Evolutionary conservation across 2,797 vertebrate genomes (phyloP).

Genomic region (Caiman crocodilus): DNA sequence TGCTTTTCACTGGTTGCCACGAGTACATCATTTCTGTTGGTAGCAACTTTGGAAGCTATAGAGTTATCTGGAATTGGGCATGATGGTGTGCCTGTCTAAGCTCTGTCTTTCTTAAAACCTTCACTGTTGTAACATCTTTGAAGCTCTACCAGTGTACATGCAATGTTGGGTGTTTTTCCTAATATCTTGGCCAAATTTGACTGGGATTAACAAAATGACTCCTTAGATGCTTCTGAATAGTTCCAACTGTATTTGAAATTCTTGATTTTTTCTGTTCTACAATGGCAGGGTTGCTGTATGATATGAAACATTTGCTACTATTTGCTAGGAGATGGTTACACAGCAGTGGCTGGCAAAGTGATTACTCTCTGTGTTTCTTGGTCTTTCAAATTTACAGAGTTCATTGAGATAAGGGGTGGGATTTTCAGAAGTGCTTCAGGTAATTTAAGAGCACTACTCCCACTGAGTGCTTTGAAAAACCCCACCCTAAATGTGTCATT

Average conservation of each 20-base stretch:
- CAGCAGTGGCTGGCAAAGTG: neutral
- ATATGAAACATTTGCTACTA: slow-evolving; percentile 52
- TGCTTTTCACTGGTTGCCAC: neutral
- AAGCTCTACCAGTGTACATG: neutral
- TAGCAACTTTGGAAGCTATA: neutral
- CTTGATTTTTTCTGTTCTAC: slow-evolving; percentile 48
- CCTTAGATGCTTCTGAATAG: slow-evolving; percentile 7
- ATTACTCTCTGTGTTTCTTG: slow-evolving; percentile 44
- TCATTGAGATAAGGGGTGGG: slow-evolving; percentile 49
- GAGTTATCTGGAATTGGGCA: neutral
- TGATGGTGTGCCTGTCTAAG: neutral
- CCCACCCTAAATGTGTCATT: slow-evolving; percentile 51
- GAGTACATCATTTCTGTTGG: neutral
- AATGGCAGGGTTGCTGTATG: slow-evolving; percentile 38
- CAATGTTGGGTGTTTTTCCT: neutral
- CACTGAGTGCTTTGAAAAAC: slow-evolving; percentile 55
- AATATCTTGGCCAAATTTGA: neutral
- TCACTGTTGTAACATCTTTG: neutral
- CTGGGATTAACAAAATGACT: neutral
- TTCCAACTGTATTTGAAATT: slow-evolving; percentile 29
- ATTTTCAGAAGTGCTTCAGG: slow-evolving; percentile 60
- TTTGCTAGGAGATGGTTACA: slow-evolving; percentile 11
- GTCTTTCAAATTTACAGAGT: slow-evolving; percentile 65
- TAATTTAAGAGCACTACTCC: slow-evolving; percentile 53
- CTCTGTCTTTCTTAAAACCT: neutral